phyloP scores from a whole-genome alignment of 2,113 vertebrate species.

The Caranx melampygus region DNA sequence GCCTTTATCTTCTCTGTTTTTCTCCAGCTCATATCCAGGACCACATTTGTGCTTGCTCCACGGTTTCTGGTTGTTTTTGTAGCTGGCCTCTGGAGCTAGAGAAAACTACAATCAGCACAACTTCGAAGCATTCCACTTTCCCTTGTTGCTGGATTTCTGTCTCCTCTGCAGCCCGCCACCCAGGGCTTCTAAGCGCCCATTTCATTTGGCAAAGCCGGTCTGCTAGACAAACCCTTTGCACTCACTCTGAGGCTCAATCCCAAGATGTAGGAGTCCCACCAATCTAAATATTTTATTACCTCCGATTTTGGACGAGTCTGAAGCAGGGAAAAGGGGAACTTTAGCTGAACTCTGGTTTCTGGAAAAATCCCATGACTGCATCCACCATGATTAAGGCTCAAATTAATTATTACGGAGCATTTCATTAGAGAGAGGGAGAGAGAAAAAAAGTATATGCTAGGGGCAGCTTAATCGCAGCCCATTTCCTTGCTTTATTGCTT shows the following conservation, averaged over 20 bases:
- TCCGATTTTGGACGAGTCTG: conserved; percentile 30
- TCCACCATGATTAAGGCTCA: conserved; percentile 53
- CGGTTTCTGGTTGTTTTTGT: conserved; percentile 49
- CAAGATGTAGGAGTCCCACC: conserved; percentile 44
- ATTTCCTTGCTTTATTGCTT: conserved; percentile 62
- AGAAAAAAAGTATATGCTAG: conserved; percentile 21
- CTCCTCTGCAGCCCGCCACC: conserved; percentile 31
- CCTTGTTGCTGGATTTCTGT: conserved; percentile 11
- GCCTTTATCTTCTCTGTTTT: conserved; percentile 54
- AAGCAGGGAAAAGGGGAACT: conserved; percentile 5
- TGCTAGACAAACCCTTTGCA: conserved; percentile 64
- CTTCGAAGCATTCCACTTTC: conserved; percentile 56
- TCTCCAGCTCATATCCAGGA: conserved; percentile 51
- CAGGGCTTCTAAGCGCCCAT: conserved; percentile 33
- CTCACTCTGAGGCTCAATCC: conserved; percentile 60
- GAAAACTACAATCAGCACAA: conserved; percentile 44
- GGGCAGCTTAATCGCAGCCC: conserved; percentile 50
- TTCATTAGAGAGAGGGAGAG: conserved; percentile 52
- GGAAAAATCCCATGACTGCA: conserved; percentile 43
- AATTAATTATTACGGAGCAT: conserved; percentile 60
- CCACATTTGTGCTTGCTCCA: conserved; percentile 27
- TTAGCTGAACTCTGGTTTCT: conserved; percentile 28
- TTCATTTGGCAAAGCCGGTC: conserved; percentile 36
- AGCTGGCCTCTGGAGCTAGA: conserved; percentile 56
- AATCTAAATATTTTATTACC: conserved; percentile 72